Evolutionary conservation across 2,888 invertebrate species (phyloP), one percentile per base, ranked within the genome.

Genomic region (Aethes cnicana): DNA sequence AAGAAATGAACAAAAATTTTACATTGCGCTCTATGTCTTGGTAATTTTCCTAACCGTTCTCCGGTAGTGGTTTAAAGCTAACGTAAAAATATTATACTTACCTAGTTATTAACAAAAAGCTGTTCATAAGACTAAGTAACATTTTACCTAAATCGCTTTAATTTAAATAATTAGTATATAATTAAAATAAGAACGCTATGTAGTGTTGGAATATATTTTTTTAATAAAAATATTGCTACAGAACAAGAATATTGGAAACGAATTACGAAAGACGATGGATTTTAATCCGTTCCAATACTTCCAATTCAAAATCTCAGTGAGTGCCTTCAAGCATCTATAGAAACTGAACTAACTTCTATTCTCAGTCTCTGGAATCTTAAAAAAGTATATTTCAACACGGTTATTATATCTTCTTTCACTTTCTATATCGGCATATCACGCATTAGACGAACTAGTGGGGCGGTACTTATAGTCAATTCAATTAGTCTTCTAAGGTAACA

Each of bases 391-490:
- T 75, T 71, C 72, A 75, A 64, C 76, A 77, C 74, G 63, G 55
- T 46, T 46, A 39, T 33, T 46, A 46, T 37, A 33, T 69, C 68
- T 76, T 79, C 77, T 77, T 77, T 80, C 84, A 84, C 84, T 75
- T 74, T 74, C 68, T 77, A 69, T 39, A 71, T 73, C 73, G 73
- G 81, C 85, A 87, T 86, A 85, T 86, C 86, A 87, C 86, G 79
- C 84, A 69, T 68, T 59, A 70, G 69, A 69, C 61, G 58, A 60
- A 59, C 61, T 77, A 77, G 76, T 74, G 69, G 71, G 78, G 73
- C 74, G 70, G 69, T 64, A 44, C 42, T 61, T 69, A 77, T 80
- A 80, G 80, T 83, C 77, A 82, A 80, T 77, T 83, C 77, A 82
- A 80, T 77, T 84, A 84, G 84, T 72, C 23, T 11, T 39, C 12